phyloP scores from a whole-genome alignment of 2,797 vertebrate species.

The Acestrorhynchus altus region DNA sequence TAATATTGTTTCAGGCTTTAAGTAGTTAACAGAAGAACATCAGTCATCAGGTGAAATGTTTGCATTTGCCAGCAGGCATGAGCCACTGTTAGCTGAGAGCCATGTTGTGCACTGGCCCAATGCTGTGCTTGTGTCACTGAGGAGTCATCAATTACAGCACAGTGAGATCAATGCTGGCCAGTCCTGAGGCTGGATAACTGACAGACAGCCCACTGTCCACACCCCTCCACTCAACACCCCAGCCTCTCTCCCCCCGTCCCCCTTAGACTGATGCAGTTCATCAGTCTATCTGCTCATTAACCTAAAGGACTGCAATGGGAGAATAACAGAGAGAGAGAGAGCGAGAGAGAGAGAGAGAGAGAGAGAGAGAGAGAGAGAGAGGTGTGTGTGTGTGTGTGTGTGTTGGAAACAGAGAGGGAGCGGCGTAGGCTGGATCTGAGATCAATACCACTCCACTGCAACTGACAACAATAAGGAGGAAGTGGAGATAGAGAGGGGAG shows the following conservation, averaged over 20 bases:
- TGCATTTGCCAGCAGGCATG: conserved; percentile 35
- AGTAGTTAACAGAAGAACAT: conserved; percentile 19
- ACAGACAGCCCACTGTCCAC: conserved; percentile 46
- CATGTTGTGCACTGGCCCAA: conserved; percentile 4
- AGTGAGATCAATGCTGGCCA: conserved; percentile 43
- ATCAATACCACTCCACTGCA: conserved; percentile 52
- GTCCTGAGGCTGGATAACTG: conserved; percentile 36
- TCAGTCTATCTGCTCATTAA: conserved; percentile 69
- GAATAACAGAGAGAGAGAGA: conserved; percentile 49
- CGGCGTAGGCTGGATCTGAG: conserved; percentile 32
- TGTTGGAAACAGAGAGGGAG: background rate
- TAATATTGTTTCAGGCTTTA: conserved; percentile 23
- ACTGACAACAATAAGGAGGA: conserved; percentile 25
- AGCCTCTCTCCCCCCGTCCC: background rate
- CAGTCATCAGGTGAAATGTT: conserved; percentile 40
- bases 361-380: no score
- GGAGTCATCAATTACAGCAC: conserved; percentile 44
- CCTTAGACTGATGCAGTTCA: conserved; percentile 54
- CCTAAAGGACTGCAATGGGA: conserved; percentile 65
- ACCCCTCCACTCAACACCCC: conserved; percentile 11
- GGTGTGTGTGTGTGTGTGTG: background rate
- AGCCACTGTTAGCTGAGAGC: conserved; percentile 31
- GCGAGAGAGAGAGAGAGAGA: background rate
- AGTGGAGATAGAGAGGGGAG: conserved; percentile 22
- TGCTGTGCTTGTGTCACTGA: conserved; percentile 29